Conservation (phyloP, 2,797 vertebrate species). For the Thunnus albacares region DNA sequence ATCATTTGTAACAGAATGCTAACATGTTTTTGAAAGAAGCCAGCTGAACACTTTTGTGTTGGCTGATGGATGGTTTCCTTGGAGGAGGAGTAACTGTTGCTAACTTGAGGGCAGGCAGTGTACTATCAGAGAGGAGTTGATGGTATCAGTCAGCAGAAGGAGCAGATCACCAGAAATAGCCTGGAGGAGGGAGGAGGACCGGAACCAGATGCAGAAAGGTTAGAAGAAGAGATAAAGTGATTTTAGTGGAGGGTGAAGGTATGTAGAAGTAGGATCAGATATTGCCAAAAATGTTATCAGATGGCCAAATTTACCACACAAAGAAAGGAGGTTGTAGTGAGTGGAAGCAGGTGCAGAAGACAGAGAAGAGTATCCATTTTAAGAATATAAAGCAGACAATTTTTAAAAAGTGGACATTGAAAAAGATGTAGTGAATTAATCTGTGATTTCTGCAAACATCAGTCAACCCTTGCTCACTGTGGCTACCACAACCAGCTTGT, state of each 20-base stretch:
- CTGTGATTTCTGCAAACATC: neutral
- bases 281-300: constrained; percentile 30
- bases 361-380: neutral
- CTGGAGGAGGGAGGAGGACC: constrained; percentile 9
- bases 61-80: constrained; percentile 24
- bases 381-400: neutral
- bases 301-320: constrained; percentile 4
- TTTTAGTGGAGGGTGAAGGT: constrained; percentile 14
- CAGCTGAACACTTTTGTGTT: neutral
- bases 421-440: neutral
- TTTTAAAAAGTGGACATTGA: neutral
- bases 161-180: constrained; percentile 51
- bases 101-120: constrained; percentile 42
- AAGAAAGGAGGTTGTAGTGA: neutral
- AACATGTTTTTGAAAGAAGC: constrained; percentile 4
- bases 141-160: constrained; percentile 57
- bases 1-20: neutral
- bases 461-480: constrained; percentile 2
- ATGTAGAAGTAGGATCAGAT: constrained; percentile 28
- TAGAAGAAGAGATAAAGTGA: constrained; percentile 9
- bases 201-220: constrained; percentile 22
- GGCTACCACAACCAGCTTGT: constrained; percentile 17
- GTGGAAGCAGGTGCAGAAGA: neutral
- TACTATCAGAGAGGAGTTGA: constrained; percentile 41
- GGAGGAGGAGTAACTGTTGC: constrained; percentile 31